phyloP scores from a whole-genome alignment of 1,140 invertebrate genomes.

The Acromyrmex heyeri region DNA sequence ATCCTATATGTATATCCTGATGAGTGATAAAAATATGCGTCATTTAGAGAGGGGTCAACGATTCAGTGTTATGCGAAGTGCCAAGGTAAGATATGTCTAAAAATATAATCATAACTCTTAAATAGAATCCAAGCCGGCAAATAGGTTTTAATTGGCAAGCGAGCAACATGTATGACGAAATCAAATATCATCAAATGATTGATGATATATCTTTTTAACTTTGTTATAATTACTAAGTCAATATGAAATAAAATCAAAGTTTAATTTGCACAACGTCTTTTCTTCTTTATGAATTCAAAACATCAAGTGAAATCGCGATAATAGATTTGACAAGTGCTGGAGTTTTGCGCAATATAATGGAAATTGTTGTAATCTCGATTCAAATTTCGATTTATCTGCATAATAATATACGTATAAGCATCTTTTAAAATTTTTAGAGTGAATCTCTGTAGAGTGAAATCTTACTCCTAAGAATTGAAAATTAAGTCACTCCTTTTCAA shows the following conservation, averaged over 20 bases:
- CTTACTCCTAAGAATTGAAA: too few relatives aligned
- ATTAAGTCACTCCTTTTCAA: too few relatives aligned
- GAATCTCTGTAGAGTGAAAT: too few relatives aligned
- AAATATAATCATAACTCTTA: conserved; percentile 39
- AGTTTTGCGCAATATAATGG: neutral
- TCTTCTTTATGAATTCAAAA: neutral
- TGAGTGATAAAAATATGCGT: conserved; percentile 6
- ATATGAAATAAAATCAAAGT: neutral
- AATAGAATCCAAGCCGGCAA: neutral
- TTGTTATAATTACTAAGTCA: neutral
- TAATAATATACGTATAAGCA: too few relatives aligned
- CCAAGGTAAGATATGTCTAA: conserved; percentile 32
- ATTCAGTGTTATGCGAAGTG: conserved; percentile 18
- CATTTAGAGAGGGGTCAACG: conserved; percentile 42
- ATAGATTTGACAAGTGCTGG: neutral
- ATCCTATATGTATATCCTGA: conserved; percentile 14
- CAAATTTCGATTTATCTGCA: neutral
- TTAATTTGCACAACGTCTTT: neutral
- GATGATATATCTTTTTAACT: neutral
- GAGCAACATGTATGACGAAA: neutral
- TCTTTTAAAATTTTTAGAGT: too few relatives aligned
- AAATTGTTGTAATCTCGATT: neutral
- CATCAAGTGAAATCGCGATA: neutral
- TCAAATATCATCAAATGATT: neutral
- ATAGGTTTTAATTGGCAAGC: neutral